These are phyloP conservation scores for Pomacea canaliculata DNA, from an alignment of 2,888 invertebrate species.

Conservation along the genomic window DNA sequence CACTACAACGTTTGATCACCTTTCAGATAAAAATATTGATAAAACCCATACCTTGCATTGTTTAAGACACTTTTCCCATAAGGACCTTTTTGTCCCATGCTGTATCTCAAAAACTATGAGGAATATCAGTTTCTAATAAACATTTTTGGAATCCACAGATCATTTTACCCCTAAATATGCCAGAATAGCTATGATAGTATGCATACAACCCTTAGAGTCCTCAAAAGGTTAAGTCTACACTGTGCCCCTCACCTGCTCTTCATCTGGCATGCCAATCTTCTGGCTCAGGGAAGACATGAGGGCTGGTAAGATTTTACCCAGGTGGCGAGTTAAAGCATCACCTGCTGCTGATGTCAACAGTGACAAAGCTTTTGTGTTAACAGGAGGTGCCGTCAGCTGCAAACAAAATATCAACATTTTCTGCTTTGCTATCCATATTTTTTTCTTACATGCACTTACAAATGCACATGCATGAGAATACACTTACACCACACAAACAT, in stretches of 20 bases:
- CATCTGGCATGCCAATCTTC: conserved; percentile 61
- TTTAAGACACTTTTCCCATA: too few relatives aligned
- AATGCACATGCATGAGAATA: background rate
- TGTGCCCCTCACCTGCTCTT: conserved; percentile 54
- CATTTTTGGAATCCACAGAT: too few relatives aligned
- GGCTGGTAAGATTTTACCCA: conserved; percentile 92
- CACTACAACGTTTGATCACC: too few relatives aligned
- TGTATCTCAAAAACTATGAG: too few relatives aligned
- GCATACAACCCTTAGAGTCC: too few relatives aligned
- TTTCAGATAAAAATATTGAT: too few relatives aligned
- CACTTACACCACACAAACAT: too few relatives aligned
- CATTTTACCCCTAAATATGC: too few relatives aligned
- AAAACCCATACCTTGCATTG: too few relatives aligned
- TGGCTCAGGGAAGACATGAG: conserved; percentile 71
- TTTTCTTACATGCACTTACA: background rate
- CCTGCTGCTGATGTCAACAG: conserved; percentile 95
- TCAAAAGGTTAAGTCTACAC: background rate
- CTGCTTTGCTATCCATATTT: background rate
- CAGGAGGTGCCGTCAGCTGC: conserved; percentile 88
- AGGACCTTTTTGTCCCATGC: too few relatives aligned
- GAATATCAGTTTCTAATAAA: too few relatives aligned
- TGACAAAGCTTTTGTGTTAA: conserved; percentile 93
- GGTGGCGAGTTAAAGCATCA: conserved; percentile 89
- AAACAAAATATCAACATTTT: conserved; percentile 5
- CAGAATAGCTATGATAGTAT: too few relatives aligned